phyloP scores from a whole-genome alignment of 2,888 invertebrate species.

The Drosophila mulleri region DNA sequence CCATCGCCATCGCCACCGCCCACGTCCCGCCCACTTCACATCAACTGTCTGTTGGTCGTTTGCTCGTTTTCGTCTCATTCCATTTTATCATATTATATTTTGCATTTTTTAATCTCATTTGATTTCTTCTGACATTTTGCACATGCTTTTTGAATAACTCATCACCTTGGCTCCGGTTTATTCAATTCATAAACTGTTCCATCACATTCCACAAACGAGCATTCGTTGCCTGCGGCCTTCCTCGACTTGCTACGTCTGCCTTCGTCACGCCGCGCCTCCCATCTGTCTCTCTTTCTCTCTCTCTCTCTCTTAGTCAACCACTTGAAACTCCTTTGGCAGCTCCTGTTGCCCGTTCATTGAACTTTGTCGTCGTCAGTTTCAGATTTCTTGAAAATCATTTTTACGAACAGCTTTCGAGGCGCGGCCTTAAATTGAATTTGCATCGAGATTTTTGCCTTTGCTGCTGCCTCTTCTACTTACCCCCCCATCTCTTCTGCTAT shows the following conservation, averaged over 20 bases:
- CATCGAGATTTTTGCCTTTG: constrained; percentile 11
- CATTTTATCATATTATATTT: constrained; percentile 21
- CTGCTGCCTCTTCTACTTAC: not conserved
- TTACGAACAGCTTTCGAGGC: constrained; percentile 34
- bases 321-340: constrained; percentile 32
- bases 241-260: constrained; percentile 52
- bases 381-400: constrained; percentile 42
- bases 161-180: constrained; percentile 60
- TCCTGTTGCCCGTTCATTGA: constrained; percentile 67
- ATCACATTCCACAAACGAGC: constrained; percentile 49
- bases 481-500: constrained; percentile 6
- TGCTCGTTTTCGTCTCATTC: constrained; percentile 21
- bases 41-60: not conserved
- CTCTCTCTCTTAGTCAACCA: no score
- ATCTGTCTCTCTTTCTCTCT: not conserved
- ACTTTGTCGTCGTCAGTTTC: constrained; percentile 53
- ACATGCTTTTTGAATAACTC: constrained; percentile 76
- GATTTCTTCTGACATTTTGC: constrained; percentile 76
- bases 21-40: not conserved
- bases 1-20: constrained; percentile 7
- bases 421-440: constrained; percentile 51
- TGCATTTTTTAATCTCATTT: constrained; percentile 68
- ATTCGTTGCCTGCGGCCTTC: constrained; percentile 55
- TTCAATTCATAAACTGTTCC: constrained; percentile 56
- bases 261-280: not conserved